phyloP scores from a whole-genome alignment of 2,888 invertebrate species.

The Aphodius granarius region DNA sequence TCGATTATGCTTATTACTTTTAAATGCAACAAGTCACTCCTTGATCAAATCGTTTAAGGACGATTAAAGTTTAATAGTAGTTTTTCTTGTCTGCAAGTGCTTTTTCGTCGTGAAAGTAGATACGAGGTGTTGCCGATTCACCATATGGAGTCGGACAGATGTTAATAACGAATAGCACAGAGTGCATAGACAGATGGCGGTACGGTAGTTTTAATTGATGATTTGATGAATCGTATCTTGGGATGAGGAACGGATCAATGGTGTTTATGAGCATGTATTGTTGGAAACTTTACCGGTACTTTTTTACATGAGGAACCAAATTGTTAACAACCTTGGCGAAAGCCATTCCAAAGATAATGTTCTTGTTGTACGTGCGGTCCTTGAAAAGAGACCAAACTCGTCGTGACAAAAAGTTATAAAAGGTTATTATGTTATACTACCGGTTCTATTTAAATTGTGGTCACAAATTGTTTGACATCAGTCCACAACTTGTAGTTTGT shows the following conservation, averaged over 20 bases:
- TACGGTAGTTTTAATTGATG: background rate
- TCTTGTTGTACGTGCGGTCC: background rate
- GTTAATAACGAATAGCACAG: background rate
- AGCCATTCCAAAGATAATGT: background rate
- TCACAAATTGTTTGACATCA: too few species aligned
- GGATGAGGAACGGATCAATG: background rate
- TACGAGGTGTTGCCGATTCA: background rate
- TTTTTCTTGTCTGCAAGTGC: background rate
- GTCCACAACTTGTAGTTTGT: too few species aligned
- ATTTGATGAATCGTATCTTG: background rate
- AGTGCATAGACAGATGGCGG: background rate
- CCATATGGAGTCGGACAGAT: background rate
- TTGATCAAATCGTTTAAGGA: background rate
- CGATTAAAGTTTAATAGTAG: background rate
- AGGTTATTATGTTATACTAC: background rate
- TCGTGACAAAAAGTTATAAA: background rate
- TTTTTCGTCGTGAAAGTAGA: background rate
- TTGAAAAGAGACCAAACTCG: background rate
- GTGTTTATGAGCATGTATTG: background rate
- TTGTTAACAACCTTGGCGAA: background rate
- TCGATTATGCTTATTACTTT: background rate
- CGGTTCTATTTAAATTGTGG: background rate
- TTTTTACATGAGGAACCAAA: background rate
- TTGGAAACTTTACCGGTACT: background rate
- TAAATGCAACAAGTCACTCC: background rate